phyloP scores from a whole-genome alignment of 2,113 vertebrate genomes.

The Mobula hypostoma region DNA sequence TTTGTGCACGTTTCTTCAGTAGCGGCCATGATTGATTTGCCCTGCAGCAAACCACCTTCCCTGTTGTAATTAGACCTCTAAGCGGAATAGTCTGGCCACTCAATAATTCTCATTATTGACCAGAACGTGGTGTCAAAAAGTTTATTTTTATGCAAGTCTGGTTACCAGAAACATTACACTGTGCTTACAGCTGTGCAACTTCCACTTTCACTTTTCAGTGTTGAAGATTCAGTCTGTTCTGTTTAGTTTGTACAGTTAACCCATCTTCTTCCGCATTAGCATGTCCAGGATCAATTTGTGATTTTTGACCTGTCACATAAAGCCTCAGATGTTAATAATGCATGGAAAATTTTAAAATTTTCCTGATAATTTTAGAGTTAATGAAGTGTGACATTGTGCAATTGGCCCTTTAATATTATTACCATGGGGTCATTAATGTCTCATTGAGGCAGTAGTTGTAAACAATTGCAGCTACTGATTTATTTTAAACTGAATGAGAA shows the following conservation, averaged over 20 bases:
- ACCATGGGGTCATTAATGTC: not conserved
- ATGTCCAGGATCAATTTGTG: not conserved
- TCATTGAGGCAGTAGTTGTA: not conserved
- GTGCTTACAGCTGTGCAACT: too few relatives aligned
- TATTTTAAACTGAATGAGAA: not conserved
- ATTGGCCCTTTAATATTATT: not conserved
- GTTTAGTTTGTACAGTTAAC: not conserved
- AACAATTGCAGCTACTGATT: not conserved
- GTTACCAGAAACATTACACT: too few relatives aligned
- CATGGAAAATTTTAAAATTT: not conserved
- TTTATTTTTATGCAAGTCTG: too few relatives aligned
- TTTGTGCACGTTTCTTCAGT: too few relatives aligned
- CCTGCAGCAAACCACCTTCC: too few relatives aligned
- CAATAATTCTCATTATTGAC: too few relatives aligned
- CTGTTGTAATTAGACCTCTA: too few relatives aligned
- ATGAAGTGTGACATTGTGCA: not conserved
- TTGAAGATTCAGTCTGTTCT: not conserved
- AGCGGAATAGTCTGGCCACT: too few relatives aligned
- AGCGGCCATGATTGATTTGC: too few relatives aligned
- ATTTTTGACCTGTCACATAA: not conserved
- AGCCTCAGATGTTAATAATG: not conserved
- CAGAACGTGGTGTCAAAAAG: too few relatives aligned
- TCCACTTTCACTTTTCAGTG: too few relatives aligned
- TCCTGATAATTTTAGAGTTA: not conserved
- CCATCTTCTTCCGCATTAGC: not conserved